Evolutionary conservation across 2,888 invertebrate genomes (phyloP), one percentile per base, ranked within the genome.

Genomic region (Atherix ibis): DNA sequence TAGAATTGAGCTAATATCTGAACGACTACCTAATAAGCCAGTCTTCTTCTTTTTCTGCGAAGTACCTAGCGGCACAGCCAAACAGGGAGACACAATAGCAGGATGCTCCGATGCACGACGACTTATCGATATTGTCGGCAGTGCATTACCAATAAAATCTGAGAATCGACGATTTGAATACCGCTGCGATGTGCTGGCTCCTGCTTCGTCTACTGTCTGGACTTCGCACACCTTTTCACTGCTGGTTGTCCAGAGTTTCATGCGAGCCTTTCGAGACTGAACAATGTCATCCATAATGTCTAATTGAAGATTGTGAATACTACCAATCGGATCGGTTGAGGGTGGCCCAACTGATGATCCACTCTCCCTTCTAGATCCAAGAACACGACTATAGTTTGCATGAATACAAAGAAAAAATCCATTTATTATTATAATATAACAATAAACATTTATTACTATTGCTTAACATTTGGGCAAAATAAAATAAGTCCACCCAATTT

Each of bases 231-330:
- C 76, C 35, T 73, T 71, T 54, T 80, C 78, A 48, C 70, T 81
- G 39, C 81, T 77, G 2, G 83, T 82, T 41, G 78, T 81, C 81
- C 82, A 84, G 50, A 85, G 69, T 50, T 82, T 83, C 72, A 85
- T 75, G 39, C 82, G 73, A 1, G 82, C 74, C 66, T 84, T 84
- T 32, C 81, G 70, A 10, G 82, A 79, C 49, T 77, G 76, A 10
- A 84, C 78, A 40, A 85, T 85, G 51, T 85, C 83, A 48, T 85
- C 85, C 84, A 85, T 84, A 44, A 85, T 84, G 51, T 85, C 85
- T 46, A 85, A 62, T 53, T 83, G 82, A 5, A 85, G 65, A 52
- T 84, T 85, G 55, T 84, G 84, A 27, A 78, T 75, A 56, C 83
- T 83, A 35, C 83, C 81, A 30, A 69, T 59, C 27, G 75, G 65